Evolutionary conservation across 2,113 vertebrate genomes (phyloP), one percentile per base, ranked within the genome.

Genomic region (Phodopus roborovskii): DNA sequence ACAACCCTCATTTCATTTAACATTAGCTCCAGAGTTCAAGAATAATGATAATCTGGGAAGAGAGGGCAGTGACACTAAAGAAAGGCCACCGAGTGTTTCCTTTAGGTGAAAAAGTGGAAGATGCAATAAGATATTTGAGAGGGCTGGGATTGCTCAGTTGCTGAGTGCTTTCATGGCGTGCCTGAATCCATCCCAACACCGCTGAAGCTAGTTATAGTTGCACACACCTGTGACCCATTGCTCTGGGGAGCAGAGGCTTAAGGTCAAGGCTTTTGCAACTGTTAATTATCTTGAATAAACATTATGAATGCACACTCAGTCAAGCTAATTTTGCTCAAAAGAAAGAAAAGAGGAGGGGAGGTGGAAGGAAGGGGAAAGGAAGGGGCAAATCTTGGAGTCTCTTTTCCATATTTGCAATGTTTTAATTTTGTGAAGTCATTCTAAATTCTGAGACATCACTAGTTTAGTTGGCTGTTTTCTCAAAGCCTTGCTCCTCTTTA

Each of bases 241-340:
- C 64, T n/a, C 17, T 7, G 64, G 30, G 39, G 20, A 26, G 3
- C 0, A 4, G 15, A 73, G 26, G 50, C 10, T 88, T n/a, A 73
- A 42, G n/a, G 68, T 58, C 36, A 77, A 9, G 33, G 81, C n/a
- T 88, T 90, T 94, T 66, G 20, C 50, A 81, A 5, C 50, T 82
- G 8, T 79, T 82, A 33, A 68, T 93, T 89, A 86, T 73, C 96
- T 71, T 77, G 15, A 53, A 77, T 71, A 81, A 96, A 42, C 22
- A 62, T 8, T 26, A 42, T 50, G 62, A 90, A 90, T 60, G 70
- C 26, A 79, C 3, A 86, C 36, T 91, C 22, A 62, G 5, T 86
- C 28, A 22, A 39, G 20, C n/a, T 93, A 71, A 26, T 83, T 94
- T 94, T 88, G 24, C 60, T 86, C 16, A 53, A 86, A 53, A 70